Evolutionary conservation across 2,113 vertebrate genomes (phyloP).

Genomic region (Malurus elegans): DNA sequence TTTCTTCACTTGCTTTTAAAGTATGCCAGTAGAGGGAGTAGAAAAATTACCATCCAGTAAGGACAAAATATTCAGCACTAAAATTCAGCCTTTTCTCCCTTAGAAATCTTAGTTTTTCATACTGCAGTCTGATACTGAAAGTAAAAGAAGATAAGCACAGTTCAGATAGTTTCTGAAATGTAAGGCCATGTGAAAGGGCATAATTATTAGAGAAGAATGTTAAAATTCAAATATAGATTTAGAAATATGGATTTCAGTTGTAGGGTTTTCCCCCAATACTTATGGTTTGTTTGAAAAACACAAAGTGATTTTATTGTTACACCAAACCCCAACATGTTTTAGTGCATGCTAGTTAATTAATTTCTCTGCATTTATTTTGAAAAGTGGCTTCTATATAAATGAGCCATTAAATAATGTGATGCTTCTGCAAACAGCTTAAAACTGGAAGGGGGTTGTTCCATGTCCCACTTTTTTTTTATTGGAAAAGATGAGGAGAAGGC

Average conservation of each 20-base stretch:
- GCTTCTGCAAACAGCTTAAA: neutral
- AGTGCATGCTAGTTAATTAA: neutral
- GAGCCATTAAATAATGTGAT: neutral
- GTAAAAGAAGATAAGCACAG: neutral
- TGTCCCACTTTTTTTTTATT: neutral
- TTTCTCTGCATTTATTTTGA: neutral
- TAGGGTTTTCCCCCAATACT: rapidly evolving
- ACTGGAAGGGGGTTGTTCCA: neutral
- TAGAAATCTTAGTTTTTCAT: neutral
- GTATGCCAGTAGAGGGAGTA: slow-evolving; percentile 29
- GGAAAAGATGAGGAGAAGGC: neutral
- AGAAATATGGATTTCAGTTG: neutral
- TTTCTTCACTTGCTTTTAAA: neutral
- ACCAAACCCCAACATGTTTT: neutral
- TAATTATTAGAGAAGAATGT: neutral
- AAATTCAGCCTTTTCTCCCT: neutral
- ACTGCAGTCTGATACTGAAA: neutral
- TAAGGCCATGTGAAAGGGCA: neutral
- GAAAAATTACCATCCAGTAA: neutral
- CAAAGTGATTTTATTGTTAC: neutral
- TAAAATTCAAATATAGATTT: neutral
- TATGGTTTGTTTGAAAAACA: neutral
- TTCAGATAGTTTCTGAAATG: neutral
- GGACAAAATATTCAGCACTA: neutral
- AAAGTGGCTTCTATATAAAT: neutral